These are phyloP conservation scores for Serrognathus titanus DNA, from an alignment of 2,888 invertebrate species.

Conservation along the genomic window DNA sequence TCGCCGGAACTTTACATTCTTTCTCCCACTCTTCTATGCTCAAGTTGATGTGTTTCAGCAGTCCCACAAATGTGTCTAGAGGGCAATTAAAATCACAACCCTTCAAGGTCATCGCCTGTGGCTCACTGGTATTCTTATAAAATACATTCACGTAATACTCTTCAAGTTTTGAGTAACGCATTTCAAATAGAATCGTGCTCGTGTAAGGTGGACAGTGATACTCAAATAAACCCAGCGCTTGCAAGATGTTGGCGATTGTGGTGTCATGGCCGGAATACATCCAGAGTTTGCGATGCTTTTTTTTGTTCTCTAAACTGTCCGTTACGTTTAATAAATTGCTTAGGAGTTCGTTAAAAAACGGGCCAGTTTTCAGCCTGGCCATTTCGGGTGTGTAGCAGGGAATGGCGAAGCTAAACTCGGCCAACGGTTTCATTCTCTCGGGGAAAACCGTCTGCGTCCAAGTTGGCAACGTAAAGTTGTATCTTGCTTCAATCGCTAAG, in stretches of 20 bases:
- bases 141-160: conserved; percentile 44
- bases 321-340: conserved; percentile 53
- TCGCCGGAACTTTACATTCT: conserved; percentile 55
- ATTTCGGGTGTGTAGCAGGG: conserved; percentile 56
- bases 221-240: conserved; percentile 66
- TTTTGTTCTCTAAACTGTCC: background rate
- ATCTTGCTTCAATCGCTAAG: conserved; percentile 63
- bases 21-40: conserved; percentile 60
- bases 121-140: conserved; percentile 67
- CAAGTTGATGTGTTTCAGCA: conserved; percentile 59
- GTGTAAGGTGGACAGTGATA: conserved; percentile 67
- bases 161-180: conserved; percentile 49
- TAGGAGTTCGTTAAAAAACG: conserved; percentile 68
- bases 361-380: conserved; percentile 60
- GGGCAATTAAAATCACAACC: conserved; percentile 65
- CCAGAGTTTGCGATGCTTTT: conserved; percentile 54
- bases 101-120: conserved; percentile 59
- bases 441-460: conserved; percentile 57
- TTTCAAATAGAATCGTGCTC: conserved; percentile 69
- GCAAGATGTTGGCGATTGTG: conserved; percentile 71
- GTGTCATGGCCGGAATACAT: conserved; percentile 81
- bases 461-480: conserved; percentile 52
- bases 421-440: conserved; percentile 58
- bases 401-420: conserved; percentile 59
- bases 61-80: conserved; percentile 54